Conservation (phyloP, 1,140 invertebrate species). For the Zaprionus taronus region DNA sequence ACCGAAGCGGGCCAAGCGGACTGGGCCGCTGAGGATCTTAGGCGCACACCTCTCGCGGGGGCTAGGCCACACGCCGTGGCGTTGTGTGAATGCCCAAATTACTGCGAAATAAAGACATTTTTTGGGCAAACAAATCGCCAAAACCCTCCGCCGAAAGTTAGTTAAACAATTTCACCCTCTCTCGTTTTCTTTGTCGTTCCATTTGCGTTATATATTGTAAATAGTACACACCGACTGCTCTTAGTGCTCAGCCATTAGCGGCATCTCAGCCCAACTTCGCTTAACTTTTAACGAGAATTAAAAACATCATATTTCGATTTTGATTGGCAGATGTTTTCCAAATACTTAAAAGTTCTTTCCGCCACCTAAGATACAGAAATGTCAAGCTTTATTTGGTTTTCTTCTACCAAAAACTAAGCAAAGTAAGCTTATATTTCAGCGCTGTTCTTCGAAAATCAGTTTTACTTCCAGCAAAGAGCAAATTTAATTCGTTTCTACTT, state of each 20-base stretch:
- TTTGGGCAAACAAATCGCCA: slow-evolving; percentile 24
- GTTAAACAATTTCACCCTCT: slow-evolving; percentile 38
- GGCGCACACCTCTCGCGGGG: background rate
- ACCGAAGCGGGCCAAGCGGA: background rate
- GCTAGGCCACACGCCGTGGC: background rate
- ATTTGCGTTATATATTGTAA: slow-evolving; percentile 2
- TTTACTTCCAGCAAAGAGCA: background rate
- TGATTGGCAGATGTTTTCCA: background rate
- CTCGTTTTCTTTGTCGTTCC: background rate
- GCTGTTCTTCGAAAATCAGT: background rate
- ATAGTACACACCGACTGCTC: background rate
- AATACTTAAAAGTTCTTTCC: background rate
- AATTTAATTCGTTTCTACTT: background rate
- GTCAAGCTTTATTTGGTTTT: background rate
- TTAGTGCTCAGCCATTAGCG: background rate
- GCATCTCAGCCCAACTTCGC: background rate
- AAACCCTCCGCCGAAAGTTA: slow-evolving; percentile 22
- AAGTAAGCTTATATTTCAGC: background rate
- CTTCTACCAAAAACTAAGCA: background rate
- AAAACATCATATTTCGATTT: background rate
- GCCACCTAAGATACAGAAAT: background rate
- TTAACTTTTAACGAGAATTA: background rate
- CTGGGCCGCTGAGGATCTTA: background rate
- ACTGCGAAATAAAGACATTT: slow-evolving; percentile 38
- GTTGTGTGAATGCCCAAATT: slow-evolving; percentile 17